A percentile compares a stretch with the other conserved stretches of the same genome.
These are phyloP conservation scores for Sebastes taczanowskii DNA, from an alignment of 2,797 vertebrate genomes.

Conservation along the genomic window DNA sequence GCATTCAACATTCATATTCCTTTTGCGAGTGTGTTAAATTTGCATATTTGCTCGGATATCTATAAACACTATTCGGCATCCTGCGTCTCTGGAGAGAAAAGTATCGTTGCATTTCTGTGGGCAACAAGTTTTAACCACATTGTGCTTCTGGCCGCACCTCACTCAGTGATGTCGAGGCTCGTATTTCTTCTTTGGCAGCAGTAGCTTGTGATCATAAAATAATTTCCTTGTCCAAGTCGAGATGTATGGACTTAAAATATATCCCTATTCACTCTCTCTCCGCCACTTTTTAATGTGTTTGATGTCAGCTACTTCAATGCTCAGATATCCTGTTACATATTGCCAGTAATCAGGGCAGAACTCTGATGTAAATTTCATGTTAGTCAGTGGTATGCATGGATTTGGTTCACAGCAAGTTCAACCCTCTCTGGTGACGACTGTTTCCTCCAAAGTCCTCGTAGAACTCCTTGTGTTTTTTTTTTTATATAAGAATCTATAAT, in stretches of 20 bases:
- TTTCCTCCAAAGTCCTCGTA: not conserved
- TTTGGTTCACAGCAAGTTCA: constrained; percentile 19
- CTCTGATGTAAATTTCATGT: not conserved
- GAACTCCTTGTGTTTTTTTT: not conserved
- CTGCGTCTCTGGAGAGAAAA: not conserved
- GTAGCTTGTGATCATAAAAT: constrained; percentile 25
- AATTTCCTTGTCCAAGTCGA: not conserved
- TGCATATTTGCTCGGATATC: constrained; percentile 14
- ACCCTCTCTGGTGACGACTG: not conserved
- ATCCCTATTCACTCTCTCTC: not conserved
- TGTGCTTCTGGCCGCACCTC: constrained; percentile 4
- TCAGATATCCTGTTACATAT: constrained; percentile 6
- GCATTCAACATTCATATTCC: not conserved
- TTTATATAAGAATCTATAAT: not conserved
- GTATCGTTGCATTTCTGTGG: not conserved
- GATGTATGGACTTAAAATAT: not conserved
- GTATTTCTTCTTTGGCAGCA: constrained; percentile 9
- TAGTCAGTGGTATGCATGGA: not conserved
- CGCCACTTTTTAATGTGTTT: not conserved
- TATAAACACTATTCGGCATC: not conserved
- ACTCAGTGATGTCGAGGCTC: constrained; percentile 22
- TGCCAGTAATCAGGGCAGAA: not conserved
- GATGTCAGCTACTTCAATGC: not conserved
- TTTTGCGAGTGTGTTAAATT: not conserved
- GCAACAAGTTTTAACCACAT: constrained; percentile 26